phyloP scores from a whole-genome alignment of 2,113 vertebrate species.

The Microtus montanus region DNA sequence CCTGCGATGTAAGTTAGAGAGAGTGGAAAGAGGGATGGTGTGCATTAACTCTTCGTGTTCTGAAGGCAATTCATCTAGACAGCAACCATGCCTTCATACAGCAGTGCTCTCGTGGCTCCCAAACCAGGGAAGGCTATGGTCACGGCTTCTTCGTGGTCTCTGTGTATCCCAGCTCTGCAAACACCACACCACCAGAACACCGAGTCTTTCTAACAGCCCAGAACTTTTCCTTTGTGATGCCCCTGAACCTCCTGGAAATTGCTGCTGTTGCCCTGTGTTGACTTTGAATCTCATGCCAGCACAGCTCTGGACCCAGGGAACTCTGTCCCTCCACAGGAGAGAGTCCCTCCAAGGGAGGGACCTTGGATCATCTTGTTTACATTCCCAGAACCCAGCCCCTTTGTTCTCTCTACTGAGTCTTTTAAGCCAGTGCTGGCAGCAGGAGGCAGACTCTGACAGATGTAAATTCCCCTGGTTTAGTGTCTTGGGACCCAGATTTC shows the following conservation, averaged over 20 bases:
- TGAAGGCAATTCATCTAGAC: not conserved
- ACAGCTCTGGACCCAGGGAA: accelerated
- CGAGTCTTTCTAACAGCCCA: not conserved
- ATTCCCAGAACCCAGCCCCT: not conserved
- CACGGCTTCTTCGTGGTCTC: not conserved
- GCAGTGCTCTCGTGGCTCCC: not conserved
- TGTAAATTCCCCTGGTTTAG: accelerated
- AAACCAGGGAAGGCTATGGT: not conserved
- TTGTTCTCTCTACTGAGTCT: accelerated
- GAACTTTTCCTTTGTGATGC: not conserved
- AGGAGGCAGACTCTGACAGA: accelerated
- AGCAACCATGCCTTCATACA: not conserved
- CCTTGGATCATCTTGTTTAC: not conserved
- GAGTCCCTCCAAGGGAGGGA: not conserved
- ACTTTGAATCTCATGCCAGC: not conserved
- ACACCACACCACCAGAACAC: not conserved
- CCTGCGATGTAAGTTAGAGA: not conserved
- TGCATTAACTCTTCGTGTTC: conserved; percentile 28
- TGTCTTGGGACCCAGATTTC: not conserved
- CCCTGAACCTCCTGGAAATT: not conserved
- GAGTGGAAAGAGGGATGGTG: not conserved
- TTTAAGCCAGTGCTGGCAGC: not conserved
- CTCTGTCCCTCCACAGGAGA: no score
- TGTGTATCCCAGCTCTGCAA: not conserved
- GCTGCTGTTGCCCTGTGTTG: accelerated